Percentiles rank a stretch among this genome's conserved stretches.
These are phyloP conservation scores for Cladopsammia gracilis DNA, from an alignment of 64 coral and sea anemone genomes.

Conservation along the genomic window DNA sequence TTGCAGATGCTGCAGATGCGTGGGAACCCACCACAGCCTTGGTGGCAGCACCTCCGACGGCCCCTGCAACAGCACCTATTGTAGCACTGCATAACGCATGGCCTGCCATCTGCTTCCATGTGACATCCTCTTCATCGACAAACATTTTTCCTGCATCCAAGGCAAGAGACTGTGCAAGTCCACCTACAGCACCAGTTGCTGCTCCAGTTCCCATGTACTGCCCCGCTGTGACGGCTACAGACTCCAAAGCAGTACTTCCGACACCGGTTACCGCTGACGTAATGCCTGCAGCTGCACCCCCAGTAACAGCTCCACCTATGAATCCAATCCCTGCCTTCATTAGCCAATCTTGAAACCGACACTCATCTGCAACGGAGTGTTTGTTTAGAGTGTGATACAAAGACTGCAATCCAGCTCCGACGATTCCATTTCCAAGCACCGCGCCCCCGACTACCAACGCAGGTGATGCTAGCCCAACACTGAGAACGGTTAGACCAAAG, in stretches of 20 bases:
- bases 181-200: constrained; percentile 58
- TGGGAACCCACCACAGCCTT: background rate
- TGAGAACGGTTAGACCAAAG: background rate
- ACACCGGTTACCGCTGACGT: constrained; percentile 43
- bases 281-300: constrained; percentile 41
- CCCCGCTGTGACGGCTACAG: background rate
- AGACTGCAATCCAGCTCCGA: constrained; percentile 46
- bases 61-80: constrained; percentile 35
- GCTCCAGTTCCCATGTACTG: constrained; percentile 28
- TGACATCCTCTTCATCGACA: constrained; percentile 52
- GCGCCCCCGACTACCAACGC: background rate
- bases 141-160: constrained; percentile 26
- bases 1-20: constrained; percentile 40
- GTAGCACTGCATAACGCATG: constrained; percentile 4
- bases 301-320: constrained; percentile 29
- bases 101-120: background rate
- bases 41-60: constrained; percentile 35
- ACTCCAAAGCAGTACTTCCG: constrained; percentile 35
- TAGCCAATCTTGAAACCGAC: background rate
- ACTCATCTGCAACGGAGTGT: constrained; percentile 44
- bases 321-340: constrained; percentile 33
- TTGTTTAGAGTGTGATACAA: background rate
- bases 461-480: constrained; percentile 43
- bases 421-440: constrained; percentile 13
- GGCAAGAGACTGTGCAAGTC: background rate